Evolutionary conservation across 2,797 vertebrate genomes (phyloP), one percentile per base, ranked within the genome.

Genomic region (Xiphophorus birchmanni): DNA sequence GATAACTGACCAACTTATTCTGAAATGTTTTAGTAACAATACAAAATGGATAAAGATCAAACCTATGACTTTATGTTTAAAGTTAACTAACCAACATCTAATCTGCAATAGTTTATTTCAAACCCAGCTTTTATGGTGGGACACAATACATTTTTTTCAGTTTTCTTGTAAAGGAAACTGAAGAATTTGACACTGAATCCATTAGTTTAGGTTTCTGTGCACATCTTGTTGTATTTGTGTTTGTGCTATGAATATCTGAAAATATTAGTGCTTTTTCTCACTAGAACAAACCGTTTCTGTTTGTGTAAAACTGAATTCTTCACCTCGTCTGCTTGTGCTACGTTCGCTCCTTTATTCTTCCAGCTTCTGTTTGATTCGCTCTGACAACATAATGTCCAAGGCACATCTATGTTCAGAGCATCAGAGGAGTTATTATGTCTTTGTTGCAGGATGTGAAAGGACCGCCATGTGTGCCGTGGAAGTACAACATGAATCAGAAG

Each of bases 371-470:
- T 67, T 78, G 23, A 76, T 80, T 79, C 45, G 21, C 50, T 29
- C 52, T 73, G 65, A 79, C 74, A 82, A 18, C 44, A 75, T 29
- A 74, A 54, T 5, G 35, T 77, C 75, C 9, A 2, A 1, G 32
- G 71, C 65, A 26, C 40, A n/a, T 75, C 83, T n/a, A 12, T 72
- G 48, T 73, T 83, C 80, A 80, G 29, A 21, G 74, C n/a, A 7
- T 84, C 78, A 81, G 29, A 32, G 74, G 23, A 10, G 32, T 75
- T 78, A 63, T 82, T 29, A 67, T 63, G 75, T 84, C 75, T 84
- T 84, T 81, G 80, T 86, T 81, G 60, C 56, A 60, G 76, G 69
- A 78, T 80, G 78, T 89, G 80, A 86, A 80, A 89, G 82, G 65
- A 52, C 29, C 0, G 44, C 74, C 67, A 76, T 85, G 75, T 78